A percentile compares a stretch with the other conserved stretches of the same genome.
These are phyloP conservation scores for Poeciliopsis infans DNA, from an alignment of 2,797 vertebrate genomes.

Conservation along the genomic window DNA sequence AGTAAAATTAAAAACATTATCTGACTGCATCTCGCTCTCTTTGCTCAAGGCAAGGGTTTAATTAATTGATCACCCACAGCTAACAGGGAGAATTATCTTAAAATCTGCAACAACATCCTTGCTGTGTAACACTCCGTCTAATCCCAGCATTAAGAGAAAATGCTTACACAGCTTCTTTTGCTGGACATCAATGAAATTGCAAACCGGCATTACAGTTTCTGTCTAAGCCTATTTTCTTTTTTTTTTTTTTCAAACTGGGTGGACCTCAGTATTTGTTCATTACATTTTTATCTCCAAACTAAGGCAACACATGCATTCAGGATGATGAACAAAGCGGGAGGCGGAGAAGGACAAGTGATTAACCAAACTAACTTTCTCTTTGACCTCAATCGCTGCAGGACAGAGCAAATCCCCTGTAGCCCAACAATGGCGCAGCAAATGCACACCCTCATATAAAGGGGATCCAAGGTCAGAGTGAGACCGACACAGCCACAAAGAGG, in stretches of 20 bases:
- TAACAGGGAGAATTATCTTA: conserved; percentile 22
- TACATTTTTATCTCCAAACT: conserved; percentile 30
- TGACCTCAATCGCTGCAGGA: conserved; percentile 63
- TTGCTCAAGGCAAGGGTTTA: conserved; percentile 56
- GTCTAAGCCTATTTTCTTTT: conserved; percentile 4
- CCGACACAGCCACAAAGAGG: conserved; percentile 31
- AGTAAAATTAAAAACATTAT: conserved; percentile 30
- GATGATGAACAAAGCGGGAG: conserved; percentile 36
- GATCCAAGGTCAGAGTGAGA: conserved; percentile 64
- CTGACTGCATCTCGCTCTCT: conserved; percentile 27
- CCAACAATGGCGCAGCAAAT: conserved; percentile 51
- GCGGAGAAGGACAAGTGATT: conserved; percentile 41
- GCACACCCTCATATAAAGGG: conserved; percentile 57
- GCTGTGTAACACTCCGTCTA: conserved; percentile 9
- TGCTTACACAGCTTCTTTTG: conserved; percentile 26
- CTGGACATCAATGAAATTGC: conserved; percentile 34
- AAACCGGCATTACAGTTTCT: conserved; percentile 14
- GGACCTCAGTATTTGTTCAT: conserved; percentile 32
- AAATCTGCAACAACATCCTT: conserved; percentile 5
- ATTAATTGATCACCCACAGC: conserved; percentile 65
- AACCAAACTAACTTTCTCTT: conserved; percentile 51
- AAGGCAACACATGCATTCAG: conserved; percentile 34
- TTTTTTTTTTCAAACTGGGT: neutral
- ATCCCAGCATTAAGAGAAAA: conserved; percentile 24
- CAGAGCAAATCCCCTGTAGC: conserved; percentile 37